Evolutionary conservation across 1,140 invertebrate genomes (phyloP), one percentile per base, ranked within the genome.

Genomic region (Laupala kohalensis): DNA sequence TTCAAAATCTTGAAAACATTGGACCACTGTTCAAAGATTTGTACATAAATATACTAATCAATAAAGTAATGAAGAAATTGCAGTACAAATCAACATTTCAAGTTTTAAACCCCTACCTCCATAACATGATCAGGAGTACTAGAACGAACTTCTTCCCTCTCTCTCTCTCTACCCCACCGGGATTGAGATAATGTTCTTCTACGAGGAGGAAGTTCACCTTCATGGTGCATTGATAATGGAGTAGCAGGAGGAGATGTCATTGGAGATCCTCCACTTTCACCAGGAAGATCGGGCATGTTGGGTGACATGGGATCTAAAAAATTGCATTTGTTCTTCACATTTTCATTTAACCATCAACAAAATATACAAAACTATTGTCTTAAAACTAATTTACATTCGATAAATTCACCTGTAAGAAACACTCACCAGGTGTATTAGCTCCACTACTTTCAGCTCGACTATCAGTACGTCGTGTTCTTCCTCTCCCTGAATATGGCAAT

Each of bases 401-500:
- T n/a, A n/a, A n/a, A n/a, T n/a, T n/a, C n/a, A n/a, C n/a, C n/a
- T 53, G 37, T 53, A 53, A 53, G 1, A 53, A 53, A 67, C 9
- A 64, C 70, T 69, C 70, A 80, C 89, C 88, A 75, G 90, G 89
- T 64, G 89, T 90, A 75, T 90, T 90, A 24, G 88, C 87, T 24
- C 89, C 89, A 77, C 87, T 89, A 6, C 83, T 86, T 76, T 91
- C 89, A 5, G 88, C 87, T 71, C 86, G 81, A 76, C 88, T 89
- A 75, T 91, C 88, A 19, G 83, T 84, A 37, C 88, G 83, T 75
- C 87, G 73, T 66, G 65, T 69, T 67, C 72, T 73, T 70, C 37
- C 69, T 64, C 72, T 28, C n/a, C 68, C 62, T 28, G 26, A 64
- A 29, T 75, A 70, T 26, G 86, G 85, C 76, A 88, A 81, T 77